Evolutionary conservation across 2,888 invertebrate genomes (phyloP).

Genomic region (Thereva unica): DNA sequence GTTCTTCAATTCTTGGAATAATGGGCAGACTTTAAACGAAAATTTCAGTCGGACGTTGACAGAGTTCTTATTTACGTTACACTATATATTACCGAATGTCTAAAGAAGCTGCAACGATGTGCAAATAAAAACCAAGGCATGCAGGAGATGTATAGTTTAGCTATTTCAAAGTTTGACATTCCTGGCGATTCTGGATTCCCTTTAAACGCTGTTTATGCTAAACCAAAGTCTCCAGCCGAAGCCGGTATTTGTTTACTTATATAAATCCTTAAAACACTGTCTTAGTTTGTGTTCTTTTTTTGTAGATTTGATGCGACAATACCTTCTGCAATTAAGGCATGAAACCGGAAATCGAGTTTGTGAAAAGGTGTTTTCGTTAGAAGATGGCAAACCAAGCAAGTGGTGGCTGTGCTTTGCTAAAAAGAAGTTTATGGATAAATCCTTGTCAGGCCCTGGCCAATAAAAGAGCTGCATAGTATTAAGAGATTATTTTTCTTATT

Average conservation of each 20-base stretch:
- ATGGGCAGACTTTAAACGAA: not conserved
- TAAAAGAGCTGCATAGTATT: conserved; percentile 41
- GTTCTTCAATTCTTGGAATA: not conserved
- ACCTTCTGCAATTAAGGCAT: conserved; percentile 91
- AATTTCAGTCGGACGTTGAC: conserved; percentile 88
- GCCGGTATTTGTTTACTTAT: conserved; percentile 64
- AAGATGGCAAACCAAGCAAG: conserved; percentile 95
- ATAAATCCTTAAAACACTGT: conserved; percentile 14
- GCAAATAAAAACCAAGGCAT: conserved; percentile 84
- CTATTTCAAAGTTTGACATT: conserved; percentile 92
- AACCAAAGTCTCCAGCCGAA: conserved; percentile 77
- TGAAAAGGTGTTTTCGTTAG: conserved; percentile 86
- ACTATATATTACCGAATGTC: conserved; percentile 95
- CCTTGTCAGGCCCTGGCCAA: conserved; percentile 64
- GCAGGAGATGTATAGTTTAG: conserved; percentile 96
- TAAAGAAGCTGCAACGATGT: conserved; percentile 92
- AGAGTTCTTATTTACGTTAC: conserved; percentile 96
- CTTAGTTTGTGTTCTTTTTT: conserved; percentile 41
- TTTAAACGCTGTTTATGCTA: conserved; percentile 92
- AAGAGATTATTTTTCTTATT: too few relatives aligned
- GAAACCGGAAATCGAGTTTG: conserved; percentile 91
- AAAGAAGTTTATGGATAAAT: conserved; percentile 99
- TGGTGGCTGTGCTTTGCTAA: conserved; percentile 99
- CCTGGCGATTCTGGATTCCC: conserved; percentile 96
- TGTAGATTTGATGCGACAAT: conserved; percentile 87